Conservation (phyloP, 2,888 invertebrate species). For the Drosophila quinaria region DNA sequence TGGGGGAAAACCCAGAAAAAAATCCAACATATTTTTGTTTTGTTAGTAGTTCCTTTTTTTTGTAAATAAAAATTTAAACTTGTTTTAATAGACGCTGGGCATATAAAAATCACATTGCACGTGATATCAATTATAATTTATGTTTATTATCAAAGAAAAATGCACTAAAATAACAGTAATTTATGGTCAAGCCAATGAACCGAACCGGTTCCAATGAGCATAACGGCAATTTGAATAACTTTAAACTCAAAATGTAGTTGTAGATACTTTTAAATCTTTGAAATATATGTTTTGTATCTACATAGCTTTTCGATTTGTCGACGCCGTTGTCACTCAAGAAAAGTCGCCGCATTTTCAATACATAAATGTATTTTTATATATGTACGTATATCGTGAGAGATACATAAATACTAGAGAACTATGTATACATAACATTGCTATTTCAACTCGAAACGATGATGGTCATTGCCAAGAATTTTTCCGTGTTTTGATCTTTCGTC, state of each 20-base stretch:
- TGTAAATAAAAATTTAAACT: too few species aligned
- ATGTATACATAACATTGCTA: constrained; percentile 66
- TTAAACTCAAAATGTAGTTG: background rate
- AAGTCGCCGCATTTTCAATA: constrained; percentile 53
- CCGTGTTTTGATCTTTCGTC: constrained; percentile 77
- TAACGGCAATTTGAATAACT: background rate
- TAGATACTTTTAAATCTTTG: background rate
- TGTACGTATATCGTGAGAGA: constrained; percentile 6
- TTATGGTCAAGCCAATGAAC: constrained; percentile 17
- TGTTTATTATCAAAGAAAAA: constrained; percentile 10
- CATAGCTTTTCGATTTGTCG: constrained; percentile 49
- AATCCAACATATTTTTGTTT: too few species aligned
- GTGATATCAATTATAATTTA: constrained; percentile 17
- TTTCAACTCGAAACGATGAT: constrained; percentile 77
- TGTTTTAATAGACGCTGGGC: too few species aligned
- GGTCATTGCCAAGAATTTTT: constrained; percentile 82
- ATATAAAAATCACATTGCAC: too few species aligned
- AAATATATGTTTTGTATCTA: constrained; percentile 7
- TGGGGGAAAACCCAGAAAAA: too few species aligned
- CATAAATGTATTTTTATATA: constrained; percentile 13
- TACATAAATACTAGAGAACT: constrained; percentile 35
- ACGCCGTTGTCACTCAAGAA: constrained; percentile 74
- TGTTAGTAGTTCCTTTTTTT: too few species aligned
- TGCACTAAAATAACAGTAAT: constrained; percentile 13
- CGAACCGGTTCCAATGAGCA: constrained; percentile 28